These are phyloP conservation scores for Glossophaga mutica DNA, from an alignment of 2,797 vertebrate genomes.

Conservation along the genomic window DNA sequence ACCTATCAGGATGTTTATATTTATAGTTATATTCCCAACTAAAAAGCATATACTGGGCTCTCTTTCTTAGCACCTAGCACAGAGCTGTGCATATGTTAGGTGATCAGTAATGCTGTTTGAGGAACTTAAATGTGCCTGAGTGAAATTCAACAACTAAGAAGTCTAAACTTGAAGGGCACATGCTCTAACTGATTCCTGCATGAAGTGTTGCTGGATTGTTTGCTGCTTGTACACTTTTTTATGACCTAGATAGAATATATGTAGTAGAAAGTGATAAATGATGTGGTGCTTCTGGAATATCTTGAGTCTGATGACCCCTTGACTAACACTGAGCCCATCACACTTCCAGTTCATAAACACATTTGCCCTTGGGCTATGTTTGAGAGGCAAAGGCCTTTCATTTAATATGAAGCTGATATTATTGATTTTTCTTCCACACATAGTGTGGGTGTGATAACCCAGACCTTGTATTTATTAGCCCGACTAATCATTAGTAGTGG, in stretches of 20 bases:
- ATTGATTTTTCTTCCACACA: constrained; percentile 51
- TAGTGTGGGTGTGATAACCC: background rate
- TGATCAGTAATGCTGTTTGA: background rate
- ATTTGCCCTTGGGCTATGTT: constrained; percentile 25
- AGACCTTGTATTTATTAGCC: constrained; percentile 63
- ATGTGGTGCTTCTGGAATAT: constrained; percentile 15
- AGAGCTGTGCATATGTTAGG: background rate
- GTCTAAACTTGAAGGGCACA: background rate
- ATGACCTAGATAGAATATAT: background rate
- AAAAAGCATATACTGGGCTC: background rate
- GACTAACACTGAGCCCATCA: background rate
- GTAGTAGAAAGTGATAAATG: constrained; percentile 37
- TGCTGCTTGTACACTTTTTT: background rate
- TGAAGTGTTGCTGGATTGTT: background rate
- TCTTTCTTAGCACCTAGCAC: background rate
- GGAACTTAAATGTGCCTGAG: background rate
- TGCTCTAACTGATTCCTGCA: background rate
- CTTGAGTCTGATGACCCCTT: constrained; percentile 45
- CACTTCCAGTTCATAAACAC: constrained; percentile 51
- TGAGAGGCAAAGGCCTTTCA: constrained; percentile 53
- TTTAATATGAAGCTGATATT: constrained; percentile 51
- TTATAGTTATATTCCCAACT: background rate
- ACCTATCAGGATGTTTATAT: background rate
- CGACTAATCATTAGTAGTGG: constrained; percentile 55
- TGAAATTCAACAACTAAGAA: background rate